Conservation (phyloP, 2,888 invertebrate genomes). For the Sinotaia quadrata region DNA sequence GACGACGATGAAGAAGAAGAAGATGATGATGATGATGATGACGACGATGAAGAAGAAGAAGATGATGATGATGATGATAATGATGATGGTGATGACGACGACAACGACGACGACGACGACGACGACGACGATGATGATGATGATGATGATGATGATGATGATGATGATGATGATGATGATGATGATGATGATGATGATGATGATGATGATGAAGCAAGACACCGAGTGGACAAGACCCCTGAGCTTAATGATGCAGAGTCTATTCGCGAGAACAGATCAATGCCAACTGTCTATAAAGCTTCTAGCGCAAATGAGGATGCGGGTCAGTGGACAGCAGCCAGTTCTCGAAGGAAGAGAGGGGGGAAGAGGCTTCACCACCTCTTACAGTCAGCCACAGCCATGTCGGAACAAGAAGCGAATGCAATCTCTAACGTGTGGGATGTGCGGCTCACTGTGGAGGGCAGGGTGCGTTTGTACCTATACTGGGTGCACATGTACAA, state of each 20-base stretch:
- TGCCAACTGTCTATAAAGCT: too few species aligned
- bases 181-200: slow-evolving; percentile 30
- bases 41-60: slow-evolving; percentile 18
- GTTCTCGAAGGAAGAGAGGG: slow-evolving; percentile 4
- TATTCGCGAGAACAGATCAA: slow-evolving; percentile 33
- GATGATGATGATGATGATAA: slow-evolving; percentile 38
- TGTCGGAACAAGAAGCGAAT: slow-evolving; percentile 49
- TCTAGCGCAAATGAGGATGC: too few species aligned
- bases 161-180: too few species aligned
- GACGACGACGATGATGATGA: slow-evolving; percentile 10
- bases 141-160: slow-evolving; percentile 20
- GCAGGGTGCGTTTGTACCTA: slow-evolving; percentile 74
- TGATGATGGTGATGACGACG: slow-evolving; percentile 39
- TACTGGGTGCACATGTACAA: slow-evolving; percentile 64
- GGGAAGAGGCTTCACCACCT: slow-evolving; percentile 4
- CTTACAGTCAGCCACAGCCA: slow-evolving; percentile 34
- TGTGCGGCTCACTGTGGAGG: slow-evolving; percentile 42
- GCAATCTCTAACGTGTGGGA: slow-evolving; percentile 51
- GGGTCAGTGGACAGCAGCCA: slow-evolving; percentile 13
- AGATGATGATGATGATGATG: slow-evolving; percentile 26
- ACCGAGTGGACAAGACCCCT: neutral
- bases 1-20: slow-evolving; percentile 38
- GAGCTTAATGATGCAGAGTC: slow-evolving; percentile 9
- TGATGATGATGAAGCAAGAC: slow-evolving; percentile 29
- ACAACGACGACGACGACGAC: slow-evolving; percentile 30